Conservation (phyloP, 2,888 invertebrate genomes). For the Empis livida region DNA sequence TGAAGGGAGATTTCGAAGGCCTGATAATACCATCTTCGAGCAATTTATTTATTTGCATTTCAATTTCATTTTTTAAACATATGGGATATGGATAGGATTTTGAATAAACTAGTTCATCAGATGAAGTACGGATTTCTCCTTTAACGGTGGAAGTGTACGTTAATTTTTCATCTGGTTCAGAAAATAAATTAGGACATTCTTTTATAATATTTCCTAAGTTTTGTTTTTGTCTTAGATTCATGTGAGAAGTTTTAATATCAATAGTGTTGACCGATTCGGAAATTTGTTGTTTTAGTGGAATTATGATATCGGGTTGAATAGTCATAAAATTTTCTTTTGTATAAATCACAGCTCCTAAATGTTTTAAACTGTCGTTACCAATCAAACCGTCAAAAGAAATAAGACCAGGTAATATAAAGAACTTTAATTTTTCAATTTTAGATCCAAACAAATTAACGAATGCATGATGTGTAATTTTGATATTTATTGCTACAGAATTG, state of each 20-base stretch:
- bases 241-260: slow-evolving; percentile 5
- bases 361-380: neutral
- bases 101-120: neutral
- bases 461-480: neutral
- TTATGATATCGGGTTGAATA: neutral
- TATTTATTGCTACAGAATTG: neutral
- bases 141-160: neutral
- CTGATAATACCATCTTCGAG: neutral
- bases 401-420: neutral
- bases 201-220: neutral
- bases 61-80: neutral
- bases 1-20: neutral
- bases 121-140: neutral
- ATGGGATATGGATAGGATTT: neutral
- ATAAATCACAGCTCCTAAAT: neutral
- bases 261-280: slow-evolving; percentile 4
- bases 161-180: slow-evolving; percentile 1
- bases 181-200: neutral
- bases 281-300: slow-evolving; percentile 4
- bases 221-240: slow-evolving; percentile 2
- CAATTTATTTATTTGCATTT: neutral
- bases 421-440: slow-evolving; percentile 10
- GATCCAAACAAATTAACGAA: neutral
- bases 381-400: neutral
- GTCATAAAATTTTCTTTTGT: neutral